Base-by-base conservation (phyloP, 2,113 vertebrate genomes). In the Vicugna pacos region DNA sequence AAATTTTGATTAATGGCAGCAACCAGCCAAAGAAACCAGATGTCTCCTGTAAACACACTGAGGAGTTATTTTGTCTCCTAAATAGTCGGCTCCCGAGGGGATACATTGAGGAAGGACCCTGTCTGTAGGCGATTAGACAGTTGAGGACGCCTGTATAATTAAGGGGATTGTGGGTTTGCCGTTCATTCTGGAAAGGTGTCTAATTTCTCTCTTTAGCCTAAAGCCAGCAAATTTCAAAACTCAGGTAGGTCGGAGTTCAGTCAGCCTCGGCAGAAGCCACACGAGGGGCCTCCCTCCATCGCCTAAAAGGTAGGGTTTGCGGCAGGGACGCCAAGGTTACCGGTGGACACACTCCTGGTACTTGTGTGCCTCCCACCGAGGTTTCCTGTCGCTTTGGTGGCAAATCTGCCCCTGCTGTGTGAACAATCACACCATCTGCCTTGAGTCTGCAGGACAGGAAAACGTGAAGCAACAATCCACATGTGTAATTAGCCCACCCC, bases 1-100 rank as follows among this genome's bases (percentile, higher is more conserved):
- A 91, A 75, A 86, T 94, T 94, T 35, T 90, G 79, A 84, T 72
- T 80, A 97, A 69, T 19, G 82, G 38, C 42, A 83, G 87, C 69
- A 17, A 35, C 26, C 35, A 79, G 73, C 52, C 80, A 69, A 80
- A 94, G 86, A 82, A 91, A 86, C 80, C n/a, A 73, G 90, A 42
- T 67, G 54, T 85, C 65, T 92, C 91, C 17, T n/a, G 73, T 32
- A 54, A 92, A 50, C 77, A 52, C 30, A 26, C 62, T 19, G 69
- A 26, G 30, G 42, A 48, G 17, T 58, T 48, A 11, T 54, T 91
- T 85, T 75, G 56, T 92, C 62, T 89, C 69, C 89, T 75, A 60
- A n/a, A 19, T 0, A 22, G 35, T 46, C 54, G 4, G 69, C 82
- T 76, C 85, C 60, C 3, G 46, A 32, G 54, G 42, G 84, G 35